Percentiles rank a stretch among this genome's conserved stretches.
phyloP scores from a whole-genome alignment of 2,113 vertebrate species.

The Procapra przewalskii region DNA sequence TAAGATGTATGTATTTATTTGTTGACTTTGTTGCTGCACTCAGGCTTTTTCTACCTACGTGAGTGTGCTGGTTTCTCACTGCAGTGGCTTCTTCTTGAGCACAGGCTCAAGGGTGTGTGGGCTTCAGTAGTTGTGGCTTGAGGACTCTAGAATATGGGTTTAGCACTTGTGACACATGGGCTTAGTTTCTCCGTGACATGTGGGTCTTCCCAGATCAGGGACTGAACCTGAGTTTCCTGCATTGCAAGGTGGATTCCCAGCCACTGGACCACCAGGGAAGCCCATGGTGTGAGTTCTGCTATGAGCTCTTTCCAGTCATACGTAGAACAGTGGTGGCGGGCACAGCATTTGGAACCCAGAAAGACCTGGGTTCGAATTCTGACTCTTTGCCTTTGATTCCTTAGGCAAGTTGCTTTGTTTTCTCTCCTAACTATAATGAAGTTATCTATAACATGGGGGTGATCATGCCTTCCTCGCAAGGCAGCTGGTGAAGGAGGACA shows the following conservation, averaged over 20 bases:
- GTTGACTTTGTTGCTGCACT: neutral
- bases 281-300: neutral
- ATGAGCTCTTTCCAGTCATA: neutral
- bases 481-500: neutral
- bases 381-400: neutral
- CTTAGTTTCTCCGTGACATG: neutral
- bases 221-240: neutral
- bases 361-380: neutral
- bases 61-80: neutral
- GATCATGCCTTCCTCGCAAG: neutral
- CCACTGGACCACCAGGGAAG: neutral
- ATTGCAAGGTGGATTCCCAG: neutral
- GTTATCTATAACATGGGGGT: neutral
- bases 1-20: neutral
- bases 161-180: neutral
- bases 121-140: neutral
- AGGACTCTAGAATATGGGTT: neutral
- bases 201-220: neutral
- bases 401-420: neutral
- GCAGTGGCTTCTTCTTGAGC: neutral
- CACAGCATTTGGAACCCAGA: neutral
- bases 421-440: neutral
- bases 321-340: neutral
- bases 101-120: neutral
- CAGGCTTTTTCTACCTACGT: neutral